These are phyloP conservation scores for Hirundo rustica DNA, from an alignment of 2,797 vertebrate species.

Conservation along the genomic window DNA sequence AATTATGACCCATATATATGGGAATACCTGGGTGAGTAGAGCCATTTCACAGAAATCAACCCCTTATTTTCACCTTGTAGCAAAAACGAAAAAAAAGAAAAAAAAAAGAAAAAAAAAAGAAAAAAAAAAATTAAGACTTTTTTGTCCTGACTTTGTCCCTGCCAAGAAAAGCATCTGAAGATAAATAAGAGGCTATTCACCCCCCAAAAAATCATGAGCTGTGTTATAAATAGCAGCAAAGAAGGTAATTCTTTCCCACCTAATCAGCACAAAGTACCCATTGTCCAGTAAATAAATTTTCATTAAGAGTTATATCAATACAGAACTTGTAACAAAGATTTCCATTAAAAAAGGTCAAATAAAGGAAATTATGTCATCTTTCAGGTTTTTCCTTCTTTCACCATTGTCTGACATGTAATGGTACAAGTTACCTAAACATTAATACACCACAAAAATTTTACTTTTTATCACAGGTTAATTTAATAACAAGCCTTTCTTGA, in stretches of 20 bases:
- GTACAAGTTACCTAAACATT: background rate
- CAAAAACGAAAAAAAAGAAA: too few relatives aligned
- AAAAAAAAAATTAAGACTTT: background rate
- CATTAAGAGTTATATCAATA: conserved; percentile 24
- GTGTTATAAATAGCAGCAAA: conserved; percentile 19
- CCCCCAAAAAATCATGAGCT: conserved; percentile 39
- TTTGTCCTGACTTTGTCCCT: conserved; percentile 8
- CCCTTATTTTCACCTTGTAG: background rate
- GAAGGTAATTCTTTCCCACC: conserved; percentile 1
- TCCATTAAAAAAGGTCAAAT: conserved; percentile 16
- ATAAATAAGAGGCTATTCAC: conserved; percentile 37
- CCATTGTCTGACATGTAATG: background rate
- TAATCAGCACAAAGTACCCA: conserved; percentile 11
- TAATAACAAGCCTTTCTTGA: background rate
- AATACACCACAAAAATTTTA: background rate
- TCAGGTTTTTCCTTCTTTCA: background rate
- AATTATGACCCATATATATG: background rate
- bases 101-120: background rate
- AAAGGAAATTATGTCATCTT: background rate
- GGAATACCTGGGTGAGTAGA: background rate
- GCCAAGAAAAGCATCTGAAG: background rate
- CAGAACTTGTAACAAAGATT: conserved; percentile 6
- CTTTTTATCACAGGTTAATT: background rate
- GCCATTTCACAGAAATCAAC: background rate
- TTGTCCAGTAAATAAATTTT: conserved; percentile 58